phyloP scores from a whole-genome alignment of 2,113 vertebrate genomes.

The Cervus canadensis region DNA sequence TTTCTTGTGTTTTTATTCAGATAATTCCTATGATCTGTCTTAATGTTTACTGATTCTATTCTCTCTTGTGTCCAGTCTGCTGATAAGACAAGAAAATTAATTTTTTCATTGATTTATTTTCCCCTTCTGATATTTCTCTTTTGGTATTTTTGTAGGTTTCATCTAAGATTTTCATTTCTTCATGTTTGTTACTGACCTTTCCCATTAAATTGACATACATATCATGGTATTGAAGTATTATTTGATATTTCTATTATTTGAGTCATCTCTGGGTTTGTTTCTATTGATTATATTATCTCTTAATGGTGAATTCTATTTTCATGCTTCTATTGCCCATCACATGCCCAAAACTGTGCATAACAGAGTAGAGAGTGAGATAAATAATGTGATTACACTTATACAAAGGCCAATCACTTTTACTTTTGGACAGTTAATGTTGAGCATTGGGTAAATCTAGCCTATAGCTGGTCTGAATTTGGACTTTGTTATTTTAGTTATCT shows the following conservation, averaged over 20 bases:
- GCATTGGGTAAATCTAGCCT: background rate
- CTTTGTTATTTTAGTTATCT: background rate
- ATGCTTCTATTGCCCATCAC: background rate
- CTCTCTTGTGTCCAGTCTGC: background rate
- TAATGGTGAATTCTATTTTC: background rate
- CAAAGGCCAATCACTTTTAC: background rate
- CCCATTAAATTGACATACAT: background rate
- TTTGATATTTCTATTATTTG: constrained; percentile 1
- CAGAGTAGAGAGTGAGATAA: background rate
- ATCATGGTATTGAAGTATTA: background rate
- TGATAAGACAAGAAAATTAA: background rate
- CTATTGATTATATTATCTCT: background rate
- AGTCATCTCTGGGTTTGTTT: background rate
- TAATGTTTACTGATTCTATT: background rate
- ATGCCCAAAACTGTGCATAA: background rate
- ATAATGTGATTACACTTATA: background rate
- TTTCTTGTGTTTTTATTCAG: background rate
- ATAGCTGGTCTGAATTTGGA: background rate
- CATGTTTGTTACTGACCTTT: background rate
- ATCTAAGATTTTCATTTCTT: background rate
- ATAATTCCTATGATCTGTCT: background rate
- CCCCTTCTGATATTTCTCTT: background rate
- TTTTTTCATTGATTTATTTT: background rate
- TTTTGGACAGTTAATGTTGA: background rate
- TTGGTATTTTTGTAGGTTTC: background rate